These are phyloP conservation scores for Hippocampus guttulatus DNA, from an alignment of 2,113 vertebrate species.

Conservation along the genomic window DNA sequence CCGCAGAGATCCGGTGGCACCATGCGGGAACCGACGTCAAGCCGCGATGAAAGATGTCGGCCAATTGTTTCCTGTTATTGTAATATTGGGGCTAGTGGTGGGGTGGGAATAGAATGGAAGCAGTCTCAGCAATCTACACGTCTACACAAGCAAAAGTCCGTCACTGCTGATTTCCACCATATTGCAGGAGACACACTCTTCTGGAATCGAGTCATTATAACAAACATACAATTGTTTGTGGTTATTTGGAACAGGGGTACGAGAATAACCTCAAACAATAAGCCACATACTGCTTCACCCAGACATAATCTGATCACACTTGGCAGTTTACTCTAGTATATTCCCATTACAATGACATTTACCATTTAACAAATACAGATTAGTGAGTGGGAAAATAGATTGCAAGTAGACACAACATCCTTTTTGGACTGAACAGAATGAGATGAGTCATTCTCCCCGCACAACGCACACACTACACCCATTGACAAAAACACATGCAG, in stretches of 20 bases:
- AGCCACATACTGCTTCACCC: neutral
- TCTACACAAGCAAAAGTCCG: neutral
- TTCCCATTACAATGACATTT: neutral
- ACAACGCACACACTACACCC: neutral
- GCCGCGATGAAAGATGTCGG: constrained; percentile 62
- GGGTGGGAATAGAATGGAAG: constrained; percentile 2
- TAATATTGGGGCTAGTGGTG: constrained; percentile 40
- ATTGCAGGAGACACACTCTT: neutral
- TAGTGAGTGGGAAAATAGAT: constrained; percentile 10
- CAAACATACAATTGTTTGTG: neutral
- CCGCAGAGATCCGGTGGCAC: constrained; percentile 64
- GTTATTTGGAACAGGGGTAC: neutral
- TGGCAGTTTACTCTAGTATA: neutral
- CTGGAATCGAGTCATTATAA: neutral
- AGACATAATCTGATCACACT: neutral
- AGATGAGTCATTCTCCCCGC: neutral
- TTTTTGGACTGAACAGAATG: constrained; percentile 9
- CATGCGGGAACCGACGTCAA: constrained; percentile 59
- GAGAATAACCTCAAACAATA: neutral
- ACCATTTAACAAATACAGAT: neutral
- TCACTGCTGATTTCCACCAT: neutral
- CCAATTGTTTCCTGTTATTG: constrained; percentile 78
- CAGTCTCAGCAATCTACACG: neutral
- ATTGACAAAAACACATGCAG: neutral
- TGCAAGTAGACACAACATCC: constrained; percentile 22